phyloP scores from a whole-genome alignment of 2,888 invertebrate genomes.

The Lycophotia porphyrea region DNA sequence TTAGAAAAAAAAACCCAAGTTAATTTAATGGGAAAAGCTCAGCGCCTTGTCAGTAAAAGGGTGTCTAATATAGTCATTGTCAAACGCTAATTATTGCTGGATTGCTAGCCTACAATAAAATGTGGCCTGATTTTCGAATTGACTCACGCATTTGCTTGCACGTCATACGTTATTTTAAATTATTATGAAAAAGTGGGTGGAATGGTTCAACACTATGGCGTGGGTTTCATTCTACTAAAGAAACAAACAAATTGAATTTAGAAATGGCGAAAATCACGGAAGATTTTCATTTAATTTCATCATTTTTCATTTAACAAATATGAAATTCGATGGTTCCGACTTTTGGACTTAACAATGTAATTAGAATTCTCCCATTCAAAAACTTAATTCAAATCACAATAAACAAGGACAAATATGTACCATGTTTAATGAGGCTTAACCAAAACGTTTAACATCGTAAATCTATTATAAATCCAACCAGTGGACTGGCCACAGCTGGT shows the following conservation, averaged over 20 bases:
- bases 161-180: slow-evolving; percentile 15
- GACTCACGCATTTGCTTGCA: not conserved
- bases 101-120: not conserved
- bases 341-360: not conserved
- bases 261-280: not conserved
- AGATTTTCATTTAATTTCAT: too few relatives aligned
- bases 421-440: slow-evolving; percentile 56
- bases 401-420: slow-evolving; percentile 40
- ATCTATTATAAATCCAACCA: slow-evolving; percentile 66
- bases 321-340: not conserved
- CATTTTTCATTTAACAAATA: not conserved
- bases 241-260: not conserved
- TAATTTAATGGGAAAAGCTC: not conserved
- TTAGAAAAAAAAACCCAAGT: not conserved
- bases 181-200: not conserved
- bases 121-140: slow-evolving; percentile 2
- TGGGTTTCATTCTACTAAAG: not conserved
- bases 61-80: not conserved
- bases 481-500: slow-evolving; percentile 62
- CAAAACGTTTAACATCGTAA: slow-evolving; percentile 59
- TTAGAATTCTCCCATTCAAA: not conserved
- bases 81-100: not conserved
- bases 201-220: too few relatives aligned
- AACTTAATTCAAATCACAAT: slow-evolving; percentile 26
- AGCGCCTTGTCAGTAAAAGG: not conserved